Base-by-base conservation (phyloP, 1,140 invertebrate genomes). In the Sarcophaga bullata region DNA sequence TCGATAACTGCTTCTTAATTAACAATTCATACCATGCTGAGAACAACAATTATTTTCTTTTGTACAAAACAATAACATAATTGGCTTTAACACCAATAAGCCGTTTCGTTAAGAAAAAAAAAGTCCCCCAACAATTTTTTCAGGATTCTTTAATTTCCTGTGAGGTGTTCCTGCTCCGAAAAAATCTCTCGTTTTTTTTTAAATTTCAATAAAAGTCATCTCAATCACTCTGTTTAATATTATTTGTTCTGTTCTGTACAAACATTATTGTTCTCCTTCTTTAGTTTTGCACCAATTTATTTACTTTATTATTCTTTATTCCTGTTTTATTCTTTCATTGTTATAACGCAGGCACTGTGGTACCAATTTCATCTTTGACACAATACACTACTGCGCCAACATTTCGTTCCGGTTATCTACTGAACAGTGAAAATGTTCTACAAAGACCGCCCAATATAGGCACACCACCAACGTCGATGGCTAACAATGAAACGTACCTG, bases 301-400 rank as follows among this genome's bases (percentile, higher is more conserved):
- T 73, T 37, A 15, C 1, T 48, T 73, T 50, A 73, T 73, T 58
- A 15, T 81, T 48, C n/a, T 80, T 11, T 13, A 47, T 78, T n/a
- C 25, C 62, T 15, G 47, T 13, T 52, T 47, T 46, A 6, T 72
- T 17, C 8, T 73, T 15, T 6, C 50, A 68, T 75, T 62, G 73
- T 47, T 75, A 50, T 17, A 54, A 52, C 73, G 15, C 81, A 89
- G 88, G 85, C 73, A 85, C 88, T 7, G 85, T 87, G 83, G 83
- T 89, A 58, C 88, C 88, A 9, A 85, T 88, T 8, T 80, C 85
- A 6, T 87, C 87, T 17, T 80, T 89, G 73, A 84, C 86, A 7
- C 88, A 89, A 48, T 90, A 89, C 76, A 88, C 87, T 6, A 88
- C 85, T 13, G 87, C 86, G 13, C 86, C 88, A 54, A 86, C 88